These are phyloP conservation scores for Tanytarsus gracilentus DNA, from an alignment of 2,888 invertebrate species.

Conservation along the genomic window DNA sequence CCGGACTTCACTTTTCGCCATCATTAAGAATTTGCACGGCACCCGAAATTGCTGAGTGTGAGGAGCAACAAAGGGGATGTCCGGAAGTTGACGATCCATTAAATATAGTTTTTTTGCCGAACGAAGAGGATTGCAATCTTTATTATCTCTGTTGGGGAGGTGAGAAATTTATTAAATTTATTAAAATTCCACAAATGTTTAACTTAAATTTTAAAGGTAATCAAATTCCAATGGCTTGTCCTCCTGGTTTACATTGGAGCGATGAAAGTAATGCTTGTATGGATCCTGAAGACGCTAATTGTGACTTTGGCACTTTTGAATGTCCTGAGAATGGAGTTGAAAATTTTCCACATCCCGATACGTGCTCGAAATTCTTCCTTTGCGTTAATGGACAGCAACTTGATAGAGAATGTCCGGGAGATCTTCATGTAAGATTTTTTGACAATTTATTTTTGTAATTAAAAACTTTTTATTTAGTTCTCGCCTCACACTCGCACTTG, in stretches of 20 bases:
- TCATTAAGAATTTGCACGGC: background rate
- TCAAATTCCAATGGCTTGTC: background rate
- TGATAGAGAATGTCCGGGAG: background rate
- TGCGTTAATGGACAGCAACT: background rate
- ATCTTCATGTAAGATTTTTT: too few relatives aligned
- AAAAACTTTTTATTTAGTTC: too few relatives aligned
- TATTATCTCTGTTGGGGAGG: conserved; percentile 19
- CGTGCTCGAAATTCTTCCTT: background rate
- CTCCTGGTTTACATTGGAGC: conserved; percentile 1
- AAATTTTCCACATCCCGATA: background rate
- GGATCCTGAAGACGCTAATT: background rate
- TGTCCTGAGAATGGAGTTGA: conserved; percentile 3
- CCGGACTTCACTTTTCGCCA: background rate
- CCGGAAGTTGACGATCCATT: background rate
- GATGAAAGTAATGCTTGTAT: background rate
- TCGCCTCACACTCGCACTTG: too few relatives aligned
- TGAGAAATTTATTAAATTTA: background rate
- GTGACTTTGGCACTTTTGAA: background rate
- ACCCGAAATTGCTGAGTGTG: background rate
- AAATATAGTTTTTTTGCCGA: background rate
- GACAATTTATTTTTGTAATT: too few relatives aligned
- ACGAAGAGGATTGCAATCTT: conserved; percentile 4
- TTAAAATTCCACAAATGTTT: too few relatives aligned
- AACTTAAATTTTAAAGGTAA: background rate
- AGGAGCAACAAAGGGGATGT: background rate